These are phyloP conservation scores for Colletes latitarsis DNA, from an alignment of 1,140 invertebrate species.

Conservation along the genomic window DNA sequence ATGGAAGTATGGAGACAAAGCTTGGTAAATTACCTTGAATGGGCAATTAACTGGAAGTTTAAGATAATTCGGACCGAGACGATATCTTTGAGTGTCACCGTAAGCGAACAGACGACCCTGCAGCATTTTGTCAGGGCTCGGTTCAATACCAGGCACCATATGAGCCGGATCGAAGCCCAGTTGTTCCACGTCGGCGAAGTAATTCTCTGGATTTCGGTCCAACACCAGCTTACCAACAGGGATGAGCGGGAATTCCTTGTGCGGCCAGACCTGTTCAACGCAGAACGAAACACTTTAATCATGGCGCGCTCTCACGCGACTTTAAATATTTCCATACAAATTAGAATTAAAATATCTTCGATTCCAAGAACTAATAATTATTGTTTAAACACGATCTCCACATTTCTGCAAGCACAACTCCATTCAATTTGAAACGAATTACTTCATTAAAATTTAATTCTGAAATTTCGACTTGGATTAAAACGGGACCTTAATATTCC, in stretches of 20 bases:
- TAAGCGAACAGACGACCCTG: conserved; percentile 97
- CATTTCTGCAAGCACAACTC: not conserved
- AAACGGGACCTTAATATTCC: too few species aligned
- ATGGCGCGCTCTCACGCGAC: not conserved
- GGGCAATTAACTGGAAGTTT: conserved; percentile 98
- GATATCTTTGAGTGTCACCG: conserved; percentile 95
- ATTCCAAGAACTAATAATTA: too few species aligned
- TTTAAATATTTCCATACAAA: too few species aligned
- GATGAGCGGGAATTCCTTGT: conserved; percentile 94
- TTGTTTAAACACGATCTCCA: not conserved
- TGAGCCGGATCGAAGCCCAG: conserved; percentile 96
- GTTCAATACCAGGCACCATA: conserved; percentile 94
- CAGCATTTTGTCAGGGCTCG: conserved; percentile 97
- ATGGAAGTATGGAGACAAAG: not conserved
- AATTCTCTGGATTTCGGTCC: conserved; percentile 94
- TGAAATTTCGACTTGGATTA: too few species aligned
- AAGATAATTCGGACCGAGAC: conserved; percentile 95
- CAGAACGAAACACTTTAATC: not conserved
- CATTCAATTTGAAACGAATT: not conserved
- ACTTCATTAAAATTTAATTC: too few species aligned
- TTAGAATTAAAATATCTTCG: too few species aligned
- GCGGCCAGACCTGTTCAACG: conserved; percentile 89
- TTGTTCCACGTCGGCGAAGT: conserved; percentile 98
- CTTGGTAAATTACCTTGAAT: conserved; percentile 81
- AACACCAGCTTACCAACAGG: conserved; percentile 95